Evolutionary conservation across 92 coral and sea anemone species (phyloP).

Genomic region (Desmophyllum pertusum): DNA sequence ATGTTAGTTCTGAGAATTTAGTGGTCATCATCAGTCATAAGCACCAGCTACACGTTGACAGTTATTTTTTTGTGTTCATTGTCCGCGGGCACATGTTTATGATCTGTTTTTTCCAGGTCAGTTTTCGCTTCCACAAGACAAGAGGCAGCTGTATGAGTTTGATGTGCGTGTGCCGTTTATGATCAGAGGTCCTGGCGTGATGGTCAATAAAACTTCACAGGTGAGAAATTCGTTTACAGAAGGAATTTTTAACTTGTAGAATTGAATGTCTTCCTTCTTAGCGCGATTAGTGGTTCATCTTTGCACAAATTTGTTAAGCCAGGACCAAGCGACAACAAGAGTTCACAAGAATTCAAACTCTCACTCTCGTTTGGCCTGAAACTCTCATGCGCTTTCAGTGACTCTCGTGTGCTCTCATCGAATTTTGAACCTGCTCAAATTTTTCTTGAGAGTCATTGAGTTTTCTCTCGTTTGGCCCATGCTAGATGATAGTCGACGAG

Average conservation of each 20-base stretch:
- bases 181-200: slow-evolving; percentile 81
- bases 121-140: slow-evolving; percentile 83
- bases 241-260: neutral
- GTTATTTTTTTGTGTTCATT: neutral
- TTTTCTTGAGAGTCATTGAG: too few species aligned
- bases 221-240: slow-evolving; percentile 29
- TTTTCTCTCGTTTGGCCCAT: too few species aligned
- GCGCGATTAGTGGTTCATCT: neutral
- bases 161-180: slow-evolving; percentile 85
- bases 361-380: too few species aligned
- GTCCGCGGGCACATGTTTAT: neutral
- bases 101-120: slow-evolving; percentile 60
- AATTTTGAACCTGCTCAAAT: too few species aligned
- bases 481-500: too few species aligned
- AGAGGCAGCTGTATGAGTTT: slow-evolving; percentile 86
- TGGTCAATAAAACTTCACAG: slow-evolving; percentile 59
- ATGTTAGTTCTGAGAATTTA: neutral
- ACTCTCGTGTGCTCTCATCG: too few species aligned
- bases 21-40: too few species aligned
- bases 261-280: neutral
- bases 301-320: too few species aligned
- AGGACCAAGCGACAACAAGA: too few species aligned
- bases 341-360: too few species aligned
- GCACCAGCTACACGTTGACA: too few species aligned
- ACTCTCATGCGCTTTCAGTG: too few species aligned